A percentile compares a stretch with the other conserved stretches of the same genome.
These are phyloP conservation scores for Motacilla alba DNA, from an alignment of 2,113 vertebrate species.

Conservation along the genomic window DNA sequence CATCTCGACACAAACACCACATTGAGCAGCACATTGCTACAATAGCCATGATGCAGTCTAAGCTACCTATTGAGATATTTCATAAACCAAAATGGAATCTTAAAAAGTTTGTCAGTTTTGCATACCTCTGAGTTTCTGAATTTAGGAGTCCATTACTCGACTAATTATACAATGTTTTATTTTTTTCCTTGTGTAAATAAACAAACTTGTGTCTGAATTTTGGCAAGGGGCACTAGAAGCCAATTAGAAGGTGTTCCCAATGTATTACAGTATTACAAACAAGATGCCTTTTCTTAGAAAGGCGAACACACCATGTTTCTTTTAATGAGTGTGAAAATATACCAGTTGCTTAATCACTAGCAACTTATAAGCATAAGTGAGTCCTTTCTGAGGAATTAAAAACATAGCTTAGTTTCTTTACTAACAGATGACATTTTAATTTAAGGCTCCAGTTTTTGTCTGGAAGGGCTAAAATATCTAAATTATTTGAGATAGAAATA, in stretches of 20 bases:
- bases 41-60: constrained; percentile 77
- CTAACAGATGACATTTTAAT: constrained; percentile 66
- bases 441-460: constrained; percentile 52
- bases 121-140: constrained; percentile 76
- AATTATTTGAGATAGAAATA: constrained; percentile 17
- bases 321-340: constrained; percentile 81
- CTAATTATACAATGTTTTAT: constrained; percentile 82
- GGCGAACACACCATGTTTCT: constrained; percentile 76
- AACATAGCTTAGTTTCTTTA: constrained; percentile 49
- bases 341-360: constrained; percentile 77
- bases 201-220: constrained; percentile 81
- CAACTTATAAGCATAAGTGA: constrained; percentile 67
- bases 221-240: constrained; percentile 77
- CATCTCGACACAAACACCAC: constrained; percentile 75
- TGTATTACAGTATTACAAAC: constrained; percentile 80
- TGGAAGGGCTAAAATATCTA: constrained; percentile 31
- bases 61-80: constrained; percentile 69
- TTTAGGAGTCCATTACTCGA: constrained; percentile 78
- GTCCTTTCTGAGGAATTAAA: constrained; percentile 65
- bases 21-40: constrained; percentile 73
- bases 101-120: constrained; percentile 77
- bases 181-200: constrained; percentile 79
- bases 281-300: constrained; percentile 83
- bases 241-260: constrained; percentile 82
- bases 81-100: constrained; percentile 80